Base-by-base conservation (phyloP, 2,888 invertebrate species). In the Mycalesis mineus region DNA sequence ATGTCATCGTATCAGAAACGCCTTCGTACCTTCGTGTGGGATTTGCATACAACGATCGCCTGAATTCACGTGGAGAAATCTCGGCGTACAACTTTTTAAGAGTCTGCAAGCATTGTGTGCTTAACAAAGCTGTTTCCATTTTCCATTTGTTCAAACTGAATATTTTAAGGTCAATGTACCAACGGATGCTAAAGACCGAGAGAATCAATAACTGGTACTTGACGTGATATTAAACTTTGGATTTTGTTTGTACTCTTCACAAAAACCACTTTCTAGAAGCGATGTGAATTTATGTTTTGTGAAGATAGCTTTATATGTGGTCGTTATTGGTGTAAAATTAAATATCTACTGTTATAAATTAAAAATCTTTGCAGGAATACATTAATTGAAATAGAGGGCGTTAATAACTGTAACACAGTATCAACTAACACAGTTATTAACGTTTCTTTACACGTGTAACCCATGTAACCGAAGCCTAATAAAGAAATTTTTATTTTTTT, bases 41-140 rank as follows among this genome's bases (percentile, higher is more conserved):
- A 84, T 84, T 81, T 80, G 73, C 84, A 83, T 82, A 79, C 77
- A 80, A 75, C 75, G 69, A 69, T 68, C 59, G 60, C 62, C 71
- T 69, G 68, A 68, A 74, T 79, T 75, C 62, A 72, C 67, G 60
- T 65, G 69, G 78, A 74, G 78, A 81, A 81, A 82, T 74, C 74
- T 75, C 64, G 69, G 71, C 68, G 64, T 55, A 68, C 70, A 57
- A 72, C 71, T 73, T 80, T 75, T 72, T 67, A 68, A 72, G 42
- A 51, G 60, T 61, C 60, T 55, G 62, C 68, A 62, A 64, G 60
- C 62, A 67, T 64, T 68, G 61, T 59, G 52, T 57, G 64, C 58
- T 44, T 48, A 59, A 67, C 42, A 63, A 63, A 53, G 58, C 60
- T 66, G 63, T 65, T 64, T 66, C 63, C 65, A 64, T 66, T 60